Evolutionary conservation across 2,888 invertebrate genomes (phyloP).

Genomic region (Zaprionus bogoriensis): DNA sequence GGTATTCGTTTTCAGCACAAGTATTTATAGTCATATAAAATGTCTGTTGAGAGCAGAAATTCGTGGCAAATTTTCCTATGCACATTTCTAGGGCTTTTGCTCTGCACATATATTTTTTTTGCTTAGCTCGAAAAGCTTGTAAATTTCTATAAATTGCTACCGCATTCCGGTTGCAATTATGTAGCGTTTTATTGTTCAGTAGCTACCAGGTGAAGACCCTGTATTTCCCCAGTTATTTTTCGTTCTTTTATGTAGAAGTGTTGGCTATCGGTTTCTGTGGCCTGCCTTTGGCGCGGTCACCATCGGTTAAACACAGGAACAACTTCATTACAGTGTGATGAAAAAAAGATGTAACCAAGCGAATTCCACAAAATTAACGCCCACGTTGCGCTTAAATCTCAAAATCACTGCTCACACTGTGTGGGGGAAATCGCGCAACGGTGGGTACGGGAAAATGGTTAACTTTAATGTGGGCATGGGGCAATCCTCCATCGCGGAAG

Average conservation of each 20-base stretch:
- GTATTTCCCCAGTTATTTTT: too few relatives aligned
- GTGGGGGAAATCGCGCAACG: background rate
- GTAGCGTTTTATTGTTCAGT: too few relatives aligned
- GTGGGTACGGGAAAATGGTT: background rate
- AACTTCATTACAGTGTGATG: conserved; percentile 52
- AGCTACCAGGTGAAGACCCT: too few relatives aligned
- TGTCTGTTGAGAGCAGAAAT: too few relatives aligned
- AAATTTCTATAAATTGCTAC: too few relatives aligned
- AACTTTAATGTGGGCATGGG: conserved; percentile 1
- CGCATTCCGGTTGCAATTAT: too few relatives aligned
- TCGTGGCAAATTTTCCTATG: too few relatives aligned
- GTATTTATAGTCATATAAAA: too few relatives aligned
- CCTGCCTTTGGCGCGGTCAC: conserved; percentile 38
- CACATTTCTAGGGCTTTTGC: too few relatives aligned
- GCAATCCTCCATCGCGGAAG: background rate
- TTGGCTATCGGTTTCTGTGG: conserved; percentile 27
- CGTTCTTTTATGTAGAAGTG: conserved; percentile 35
- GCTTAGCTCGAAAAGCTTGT: too few relatives aligned
- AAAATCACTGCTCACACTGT: conserved; percentile 26
- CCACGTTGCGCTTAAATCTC: conserved; percentile 50
- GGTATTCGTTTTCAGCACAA: too few relatives aligned
- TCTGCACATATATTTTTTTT: too few relatives aligned
- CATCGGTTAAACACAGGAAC: conserved; percentile 36
- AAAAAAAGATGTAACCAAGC: background rate
- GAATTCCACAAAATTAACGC: conserved; percentile 57